These are phyloP conservation scores for Cercocebus atys DNA, from an alignment of 2,113 vertebrate species.

Conservation along the genomic window DNA sequence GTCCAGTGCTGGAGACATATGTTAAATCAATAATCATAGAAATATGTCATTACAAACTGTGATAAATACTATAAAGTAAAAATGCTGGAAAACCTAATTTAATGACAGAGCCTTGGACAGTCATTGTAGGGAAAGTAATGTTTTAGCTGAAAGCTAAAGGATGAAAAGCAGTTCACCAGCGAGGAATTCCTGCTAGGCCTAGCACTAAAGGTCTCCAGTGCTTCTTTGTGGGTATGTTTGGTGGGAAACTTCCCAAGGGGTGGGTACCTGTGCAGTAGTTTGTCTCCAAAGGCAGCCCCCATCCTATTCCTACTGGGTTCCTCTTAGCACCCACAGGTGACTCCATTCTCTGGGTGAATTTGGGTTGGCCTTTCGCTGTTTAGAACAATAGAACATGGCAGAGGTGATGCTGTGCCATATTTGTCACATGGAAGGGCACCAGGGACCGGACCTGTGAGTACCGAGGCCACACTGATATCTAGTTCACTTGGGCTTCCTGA, in stretches of 20 bases:
- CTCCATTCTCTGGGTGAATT: background rate
- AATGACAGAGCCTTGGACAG: background rate
- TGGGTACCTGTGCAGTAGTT: accelerated
- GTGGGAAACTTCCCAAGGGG: background rate
- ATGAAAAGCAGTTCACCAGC: background rate
- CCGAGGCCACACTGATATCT: background rate
- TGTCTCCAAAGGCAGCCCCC: background rate
- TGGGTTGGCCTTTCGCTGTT: background rate
- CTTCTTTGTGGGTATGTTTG: background rate
- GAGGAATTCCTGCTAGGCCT: background rate
- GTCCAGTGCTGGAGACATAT: background rate
- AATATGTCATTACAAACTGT: background rate
- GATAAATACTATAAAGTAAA: background rate
- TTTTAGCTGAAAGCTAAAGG: background rate
- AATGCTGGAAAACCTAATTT: background rate
- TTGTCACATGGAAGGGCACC: background rate
- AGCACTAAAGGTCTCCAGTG: no score
- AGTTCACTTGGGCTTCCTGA: background rate
- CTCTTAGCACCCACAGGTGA: background rate
- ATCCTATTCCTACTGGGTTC: background rate
- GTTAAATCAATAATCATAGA: background rate
- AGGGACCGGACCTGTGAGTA: background rate
- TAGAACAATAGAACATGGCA: background rate
- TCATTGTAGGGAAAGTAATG: background rate
- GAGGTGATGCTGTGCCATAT: background rate